A percentile compares a stretch with the other conserved stretches of the same genome.
Conservation (phyloP, 2,888 invertebrate genomes). For the Mythimna albipuncta region DNA sequence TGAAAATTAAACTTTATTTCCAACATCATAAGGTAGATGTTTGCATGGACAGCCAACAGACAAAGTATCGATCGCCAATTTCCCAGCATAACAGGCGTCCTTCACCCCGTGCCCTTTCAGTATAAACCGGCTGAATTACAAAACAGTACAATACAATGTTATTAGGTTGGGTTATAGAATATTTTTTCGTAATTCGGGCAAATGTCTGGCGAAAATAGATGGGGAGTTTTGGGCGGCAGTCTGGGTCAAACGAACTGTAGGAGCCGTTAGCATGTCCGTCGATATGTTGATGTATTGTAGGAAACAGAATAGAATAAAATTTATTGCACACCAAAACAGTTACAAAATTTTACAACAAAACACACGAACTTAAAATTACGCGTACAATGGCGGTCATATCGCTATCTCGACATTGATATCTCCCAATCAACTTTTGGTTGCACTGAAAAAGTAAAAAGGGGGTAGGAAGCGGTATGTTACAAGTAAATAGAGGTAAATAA, state of each 20-base stretch:
- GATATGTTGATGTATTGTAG: slow-evolving; percentile 37
- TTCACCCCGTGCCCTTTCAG: slow-evolving; percentile 87
- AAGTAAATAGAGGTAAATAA: too few relatives aligned
- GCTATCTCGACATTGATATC: too few relatives aligned
- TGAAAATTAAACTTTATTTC: slow-evolving; percentile 35
- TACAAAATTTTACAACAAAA: too few relatives aligned
- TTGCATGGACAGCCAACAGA: slow-evolving; percentile 60
- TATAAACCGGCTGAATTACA: slow-evolving; percentile 73
- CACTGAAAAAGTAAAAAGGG: too few relatives aligned
- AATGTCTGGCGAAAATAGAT: slow-evolving; percentile 63
- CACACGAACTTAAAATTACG: too few relatives aligned
- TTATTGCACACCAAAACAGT: too few relatives aligned
- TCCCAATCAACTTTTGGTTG: too few relatives aligned
- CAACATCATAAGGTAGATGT: slow-evolving; percentile 59
- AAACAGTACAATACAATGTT: slow-evolving; percentile 59
- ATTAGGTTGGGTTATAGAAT: slow-evolving; percentile 37
- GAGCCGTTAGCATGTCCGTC: slow-evolving; percentile 35
- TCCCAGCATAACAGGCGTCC: slow-evolving; percentile 80
- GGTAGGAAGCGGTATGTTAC: too few relatives aligned
- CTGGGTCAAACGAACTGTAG: slow-evolving; percentile 52
- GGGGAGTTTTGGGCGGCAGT: slow-evolving; percentile 50
- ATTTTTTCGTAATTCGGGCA: slow-evolving; percentile 50
- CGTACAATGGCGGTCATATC: too few relatives aligned
- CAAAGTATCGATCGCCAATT: slow-evolving; percentile 82
- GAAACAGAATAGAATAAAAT: too few relatives aligned